A percentile compares a stretch with the other conserved stretches of the same genome.
Conservation (phyloP, 53 echinoderm and acorn worm genomes). For the Antedon mediterranea region DNA sequence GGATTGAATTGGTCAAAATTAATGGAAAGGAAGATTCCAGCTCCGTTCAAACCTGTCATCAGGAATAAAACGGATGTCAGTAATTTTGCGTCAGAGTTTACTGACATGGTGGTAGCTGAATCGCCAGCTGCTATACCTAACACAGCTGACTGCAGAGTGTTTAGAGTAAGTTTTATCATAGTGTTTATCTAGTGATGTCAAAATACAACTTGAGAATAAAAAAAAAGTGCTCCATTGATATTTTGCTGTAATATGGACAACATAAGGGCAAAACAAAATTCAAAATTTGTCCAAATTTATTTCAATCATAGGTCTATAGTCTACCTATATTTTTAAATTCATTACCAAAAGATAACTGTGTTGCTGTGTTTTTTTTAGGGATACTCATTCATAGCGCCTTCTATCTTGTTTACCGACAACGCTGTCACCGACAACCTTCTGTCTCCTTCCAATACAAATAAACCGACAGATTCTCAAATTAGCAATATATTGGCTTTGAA, state of each 20-base stretch:
- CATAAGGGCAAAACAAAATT: too few relatives aligned
- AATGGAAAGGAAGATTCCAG: slow-evolving; percentile 43
- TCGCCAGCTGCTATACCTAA: slow-evolving; percentile 95
- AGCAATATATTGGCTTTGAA: slow-evolving; percentile 45
- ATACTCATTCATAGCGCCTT: slow-evolving; percentile 94
- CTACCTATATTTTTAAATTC: background rate
- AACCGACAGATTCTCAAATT: slow-evolving; percentile 63
- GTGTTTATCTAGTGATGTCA: too few relatives aligned
- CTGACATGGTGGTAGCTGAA: slow-evolving; percentile 71
- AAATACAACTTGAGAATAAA: too few relatives aligned
- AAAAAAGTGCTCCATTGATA: too few relatives aligned
- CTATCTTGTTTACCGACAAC: slow-evolving; percentile 89
- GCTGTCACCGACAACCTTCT: slow-evolving; percentile 65
- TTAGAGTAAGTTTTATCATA: slow-evolving; percentile 76
- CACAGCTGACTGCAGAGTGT: slow-evolving; percentile 82
- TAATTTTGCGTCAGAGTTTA: slow-evolving; percentile 96
- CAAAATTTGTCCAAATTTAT: background rate
- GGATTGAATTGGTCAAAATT: slow-evolving; percentile 70
- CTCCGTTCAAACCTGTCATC: slow-evolving; percentile 77
- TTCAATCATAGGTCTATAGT: background rate
- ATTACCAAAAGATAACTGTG: background rate
- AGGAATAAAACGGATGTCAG: slow-evolving; percentile 75
- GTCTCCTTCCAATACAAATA: slow-evolving; percentile 44
- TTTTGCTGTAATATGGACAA: too few relatives aligned
- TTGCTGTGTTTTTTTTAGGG: slow-evolving; percentile 33